phyloP scores from a whole-genome alignment of 2,888 invertebrate genomes.

The Pyrrhosoma nymphula region DNA sequence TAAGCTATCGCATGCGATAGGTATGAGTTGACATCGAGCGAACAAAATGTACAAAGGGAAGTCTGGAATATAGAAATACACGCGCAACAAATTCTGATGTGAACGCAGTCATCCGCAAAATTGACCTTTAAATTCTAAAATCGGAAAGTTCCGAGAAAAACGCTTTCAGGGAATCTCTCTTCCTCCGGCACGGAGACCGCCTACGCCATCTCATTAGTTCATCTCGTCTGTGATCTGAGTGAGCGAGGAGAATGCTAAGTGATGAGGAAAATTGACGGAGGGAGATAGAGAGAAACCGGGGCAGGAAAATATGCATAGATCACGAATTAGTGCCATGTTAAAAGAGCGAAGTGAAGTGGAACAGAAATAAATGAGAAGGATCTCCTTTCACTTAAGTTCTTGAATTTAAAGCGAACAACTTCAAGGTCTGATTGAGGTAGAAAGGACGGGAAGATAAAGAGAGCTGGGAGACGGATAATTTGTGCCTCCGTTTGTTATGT shows the following conservation, averaged over 20 bases:
- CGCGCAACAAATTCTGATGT: background rate
- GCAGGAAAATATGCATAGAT: background rate
- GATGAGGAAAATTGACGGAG: too few species aligned
- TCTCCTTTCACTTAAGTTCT: background rate
- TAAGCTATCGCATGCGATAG: background rate
- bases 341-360: background rate
- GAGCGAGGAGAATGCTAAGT: slow-evolving; percentile 5
- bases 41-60: too few species aligned
- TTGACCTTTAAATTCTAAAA: slow-evolving; percentile 1
- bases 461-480: background rate
- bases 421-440: slow-evolving; percentile 11
- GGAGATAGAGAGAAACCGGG: background rate
- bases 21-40: background rate
- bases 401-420: slow-evolving; percentile 16
- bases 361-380: background rate
- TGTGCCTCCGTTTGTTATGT: too few species aligned
- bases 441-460: too few species aligned
- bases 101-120: background rate
- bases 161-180: background rate
- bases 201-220: slow-evolving; percentile 37
- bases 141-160: background rate
- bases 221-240: slow-evolving; percentile 7
- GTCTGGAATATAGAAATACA: background rate
- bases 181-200: background rate
- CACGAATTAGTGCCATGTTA: background rate